phyloP scores from a whole-genome alignment of 2,888 invertebrate species.

The Latheticus oryzae region DNA sequence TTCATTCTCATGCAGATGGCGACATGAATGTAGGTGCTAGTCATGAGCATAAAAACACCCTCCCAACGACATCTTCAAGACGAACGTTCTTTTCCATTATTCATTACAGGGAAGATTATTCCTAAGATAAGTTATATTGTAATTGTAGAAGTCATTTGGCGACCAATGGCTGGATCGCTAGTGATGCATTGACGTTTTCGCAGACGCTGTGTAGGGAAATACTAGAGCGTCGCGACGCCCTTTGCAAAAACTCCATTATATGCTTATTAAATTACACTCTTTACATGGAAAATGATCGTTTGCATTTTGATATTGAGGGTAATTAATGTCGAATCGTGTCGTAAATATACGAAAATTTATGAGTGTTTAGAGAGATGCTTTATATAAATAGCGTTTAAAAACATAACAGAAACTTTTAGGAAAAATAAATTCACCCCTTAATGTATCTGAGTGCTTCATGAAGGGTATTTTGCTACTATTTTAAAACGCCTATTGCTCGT shows the following conservation, averaged over 20 bases:
- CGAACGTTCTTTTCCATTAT: slow-evolving; percentile 55
- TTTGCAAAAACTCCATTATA: slow-evolving; percentile 42
- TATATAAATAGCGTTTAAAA: not conserved
- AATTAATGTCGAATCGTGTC: not conserved
- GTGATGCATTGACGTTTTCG: slow-evolving; percentile 54
- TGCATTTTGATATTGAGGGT: too few relatives aligned
- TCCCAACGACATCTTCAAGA: slow-evolving; percentile 28
- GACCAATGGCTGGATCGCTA: slow-evolving; percentile 56
- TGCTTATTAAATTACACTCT: slow-evolving; percentile 14
- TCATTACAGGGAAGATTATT: slow-evolving; percentile 61
- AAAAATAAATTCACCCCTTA: slow-evolving; percentile 12
- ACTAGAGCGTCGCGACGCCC: slow-evolving; percentile 53
- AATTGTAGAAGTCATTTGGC: slow-evolving; percentile 64
- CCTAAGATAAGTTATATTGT: slow-evolving; percentile 61
- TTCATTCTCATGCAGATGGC: slow-evolving; percentile 33
- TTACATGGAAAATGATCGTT: slow-evolving; percentile 13
- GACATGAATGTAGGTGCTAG: slow-evolving; percentile 9
- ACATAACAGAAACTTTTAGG: not conserved
- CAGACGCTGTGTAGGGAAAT: slow-evolving; percentile 53
- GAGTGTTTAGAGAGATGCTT: not conserved
- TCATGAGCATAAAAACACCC: slow-evolving; percentile 33
- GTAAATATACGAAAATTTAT: not conserved
- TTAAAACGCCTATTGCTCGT: too few relatives aligned
- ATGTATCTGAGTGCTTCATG: slow-evolving; percentile 2
- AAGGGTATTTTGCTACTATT: slow-evolving; percentile 4